Percentiles rank a stretch among this genome's conserved stretches.
These are phyloP conservation scores for Andrena marginata DNA, from an alignment of 2,888 invertebrate genomes.

Conservation along the genomic window DNA sequence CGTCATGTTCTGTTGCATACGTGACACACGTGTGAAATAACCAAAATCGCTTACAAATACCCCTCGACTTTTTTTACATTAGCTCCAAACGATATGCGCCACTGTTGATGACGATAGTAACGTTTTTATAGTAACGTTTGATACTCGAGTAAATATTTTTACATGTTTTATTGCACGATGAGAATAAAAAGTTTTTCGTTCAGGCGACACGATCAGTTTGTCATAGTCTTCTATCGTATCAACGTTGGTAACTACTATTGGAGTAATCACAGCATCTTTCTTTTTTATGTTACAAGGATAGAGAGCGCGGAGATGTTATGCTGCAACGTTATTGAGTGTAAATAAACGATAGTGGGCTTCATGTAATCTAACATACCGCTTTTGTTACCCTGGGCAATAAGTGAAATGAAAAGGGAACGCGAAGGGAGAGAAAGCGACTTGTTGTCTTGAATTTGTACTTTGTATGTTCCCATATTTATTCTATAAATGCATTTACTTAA, in stretches of 20 bases:
- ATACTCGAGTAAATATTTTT: slow-evolving; percentile 32
- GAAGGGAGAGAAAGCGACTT: neutral
- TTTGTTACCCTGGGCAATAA: slow-evolving; percentile 1
- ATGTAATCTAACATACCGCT: slow-evolving; percentile 4
- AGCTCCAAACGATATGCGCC: neutral
- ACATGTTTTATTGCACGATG: slow-evolving; percentile 17
- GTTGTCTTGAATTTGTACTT: slow-evolving; percentile 62
- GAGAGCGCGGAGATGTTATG: slow-evolving; percentile 1
- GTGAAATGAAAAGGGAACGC: neutral
- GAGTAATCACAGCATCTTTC: neutral
- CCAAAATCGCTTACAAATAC: slow-evolving; percentile 49
- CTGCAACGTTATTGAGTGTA: slow-evolving; percentile 51
- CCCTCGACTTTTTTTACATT: slow-evolving; percentile 45
- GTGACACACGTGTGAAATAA: slow-evolving; percentile 59
- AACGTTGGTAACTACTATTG: slow-evolving; percentile 5
- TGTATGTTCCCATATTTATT: slow-evolving; percentile 73
- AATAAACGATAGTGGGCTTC: slow-evolving; percentile 53
- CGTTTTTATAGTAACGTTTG: slow-evolving; percentile 45
- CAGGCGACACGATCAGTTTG: neutral
- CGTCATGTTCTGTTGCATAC: slow-evolving; percentile 83
- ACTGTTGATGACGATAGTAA: slow-evolving; percentile 32
- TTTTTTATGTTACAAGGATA: slow-evolving; percentile 17
- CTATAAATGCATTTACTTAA: slow-evolving; percentile 53
- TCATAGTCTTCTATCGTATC: slow-evolving; percentile 8
- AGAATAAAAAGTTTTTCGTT: neutral